Conservation (phyloP, 2,888 invertebrate species). For the Pelosia muscerda region DNA sequence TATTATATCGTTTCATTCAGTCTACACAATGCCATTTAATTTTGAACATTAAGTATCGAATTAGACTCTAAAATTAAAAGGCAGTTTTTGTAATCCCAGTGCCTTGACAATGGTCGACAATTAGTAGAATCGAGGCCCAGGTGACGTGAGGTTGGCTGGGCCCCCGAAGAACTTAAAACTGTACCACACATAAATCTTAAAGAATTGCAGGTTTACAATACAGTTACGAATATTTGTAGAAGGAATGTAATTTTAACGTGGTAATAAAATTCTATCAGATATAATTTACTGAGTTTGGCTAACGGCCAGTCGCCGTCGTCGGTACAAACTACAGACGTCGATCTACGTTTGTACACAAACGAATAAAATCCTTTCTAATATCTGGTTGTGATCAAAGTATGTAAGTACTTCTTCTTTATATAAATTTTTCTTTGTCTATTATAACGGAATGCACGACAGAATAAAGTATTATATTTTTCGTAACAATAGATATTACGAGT, state of each 20-base stretch:
- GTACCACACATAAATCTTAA: not conserved
- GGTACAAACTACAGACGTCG: not conserved
- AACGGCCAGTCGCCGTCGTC: conserved; percentile 30
- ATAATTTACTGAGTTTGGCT: conserved; percentile 46
- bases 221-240: conserved; percentile 18
- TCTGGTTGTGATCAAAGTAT: conserved; percentile 3
- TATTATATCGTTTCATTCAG: no score
- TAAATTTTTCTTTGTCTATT: not conserved
- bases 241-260: conserved; percentile 41
- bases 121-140: no score
- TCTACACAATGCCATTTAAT: no score
- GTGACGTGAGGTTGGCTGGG: not conserved
- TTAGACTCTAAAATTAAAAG: no score
- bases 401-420: not conserved
- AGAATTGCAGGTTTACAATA: conserved; percentile 11
- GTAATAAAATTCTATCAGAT: conserved; percentile 43
- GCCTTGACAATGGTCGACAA: no score
- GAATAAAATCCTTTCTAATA: conserved; percentile 35
- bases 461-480: not conserved
- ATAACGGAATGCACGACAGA: not conserved
- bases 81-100: no score
- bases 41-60: no score
- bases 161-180: not conserved
- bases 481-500: not conserved
- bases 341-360: conserved; percentile 30